Evolutionary conservation across 2,888 invertebrate genomes (phyloP), one percentile per base, ranked within the genome.

Genomic region (Aricia artaxerxes): DNA sequence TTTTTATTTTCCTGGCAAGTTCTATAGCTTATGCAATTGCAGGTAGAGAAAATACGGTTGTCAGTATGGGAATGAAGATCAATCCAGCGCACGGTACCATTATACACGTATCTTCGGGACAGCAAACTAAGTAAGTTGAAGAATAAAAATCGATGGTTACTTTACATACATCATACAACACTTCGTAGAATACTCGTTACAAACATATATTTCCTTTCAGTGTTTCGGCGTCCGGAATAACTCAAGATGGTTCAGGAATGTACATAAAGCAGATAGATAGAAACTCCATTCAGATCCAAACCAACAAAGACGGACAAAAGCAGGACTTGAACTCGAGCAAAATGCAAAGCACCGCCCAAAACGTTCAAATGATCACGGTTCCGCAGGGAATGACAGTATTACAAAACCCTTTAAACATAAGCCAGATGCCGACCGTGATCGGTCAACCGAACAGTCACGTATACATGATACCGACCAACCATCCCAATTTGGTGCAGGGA

Each of bases 31-130:
- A 69, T n/a, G 13, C 72, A 16, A 53, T 77, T 61, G 79, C 90
- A 94, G 94, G 87, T 93, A 94, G 93, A 85, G 94, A 94, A 83
- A 92, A 88, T 83, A 90, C 92, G 0, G 90, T 91, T 2, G 93
- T 91, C 84, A 93, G 92, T 84, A 93, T 93, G 93, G 94, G 94
- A 61, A 94, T 93, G 93, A 94, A 94, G 84, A 94, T 94, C 4
- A 94, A 93, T 80, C 93, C 93, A 2, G 89, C 93, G 0, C 94
- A 94, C 81, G 94, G 94, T 4, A 93, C 94, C 73, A 93, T 94
- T 77, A 94, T 94, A 24, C 94, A 94, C 79, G 93, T 94, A 35
- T 94, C 94, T 38, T 94, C 94, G 0, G 94, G 94, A 44, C 94
- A 94, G 79, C 94, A 94, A 85, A 93, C 93, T 1, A 94, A 93